Conservation (phyloP, 2,888 invertebrate species). For the Pristionchus arcanus region DNA sequence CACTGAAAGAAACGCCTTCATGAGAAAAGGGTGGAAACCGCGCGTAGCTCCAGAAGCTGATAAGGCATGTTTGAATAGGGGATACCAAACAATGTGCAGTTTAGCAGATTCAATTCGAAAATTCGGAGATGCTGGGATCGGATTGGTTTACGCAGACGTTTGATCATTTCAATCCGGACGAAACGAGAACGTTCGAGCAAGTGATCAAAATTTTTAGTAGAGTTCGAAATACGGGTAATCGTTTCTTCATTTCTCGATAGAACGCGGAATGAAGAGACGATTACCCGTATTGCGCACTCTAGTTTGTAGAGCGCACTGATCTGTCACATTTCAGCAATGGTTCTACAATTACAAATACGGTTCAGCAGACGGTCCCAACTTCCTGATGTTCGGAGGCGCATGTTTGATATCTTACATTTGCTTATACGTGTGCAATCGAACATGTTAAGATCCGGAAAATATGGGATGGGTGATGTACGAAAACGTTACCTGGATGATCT, state of each 20-base stretch:
- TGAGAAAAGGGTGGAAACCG: neutral
- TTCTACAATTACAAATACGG: conserved; percentile 27
- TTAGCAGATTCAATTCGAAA: neutral
- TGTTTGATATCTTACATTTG: neutral
- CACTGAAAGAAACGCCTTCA: neutral
- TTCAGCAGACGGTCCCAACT: conserved; percentile 86
- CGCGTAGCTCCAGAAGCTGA: neutral
- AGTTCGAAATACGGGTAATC: too few relatives aligned
- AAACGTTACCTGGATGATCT: conserved; percentile 54
- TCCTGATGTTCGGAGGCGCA: conserved; percentile 96
- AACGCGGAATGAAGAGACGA: neutral
- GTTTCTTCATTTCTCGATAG: neutral
- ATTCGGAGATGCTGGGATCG: neutral
- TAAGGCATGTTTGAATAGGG: neutral
- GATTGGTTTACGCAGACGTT: conserved; percentile 49
- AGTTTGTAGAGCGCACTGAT: too few relatives aligned
- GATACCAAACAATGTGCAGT: too few relatives aligned
- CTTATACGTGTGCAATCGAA: too few relatives aligned
- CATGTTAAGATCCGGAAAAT: conserved; percentile 1
- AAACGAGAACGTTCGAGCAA: conserved; percentile 63
- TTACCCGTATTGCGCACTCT: too few relatives aligned
- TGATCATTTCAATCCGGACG: conserved; percentile 65
- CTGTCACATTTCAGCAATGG: neutral
- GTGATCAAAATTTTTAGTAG: neutral
- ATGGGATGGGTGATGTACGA: conserved; percentile 81